Conservation (phyloP, 2,113 vertebrate genomes). For the Passer domesticus region DNA sequence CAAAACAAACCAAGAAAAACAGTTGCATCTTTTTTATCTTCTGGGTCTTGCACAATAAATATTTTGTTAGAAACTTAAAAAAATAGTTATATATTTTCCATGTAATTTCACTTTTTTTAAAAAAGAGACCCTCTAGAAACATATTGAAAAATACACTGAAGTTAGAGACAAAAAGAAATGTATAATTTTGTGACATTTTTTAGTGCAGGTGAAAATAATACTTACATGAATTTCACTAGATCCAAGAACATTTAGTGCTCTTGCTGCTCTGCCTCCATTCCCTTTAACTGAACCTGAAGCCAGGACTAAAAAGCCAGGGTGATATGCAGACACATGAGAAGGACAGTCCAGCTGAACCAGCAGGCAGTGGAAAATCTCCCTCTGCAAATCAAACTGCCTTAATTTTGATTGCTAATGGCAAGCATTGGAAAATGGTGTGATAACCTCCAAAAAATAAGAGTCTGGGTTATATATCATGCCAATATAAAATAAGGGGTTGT, state of each 20-base stretch:
- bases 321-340: not conserved
- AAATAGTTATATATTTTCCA: slow-evolving; percentile 44
- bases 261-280: not conserved
- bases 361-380: not conserved
- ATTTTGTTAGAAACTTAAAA: slow-evolving; percentile 69
- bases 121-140: not conserved
- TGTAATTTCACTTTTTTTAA: slow-evolving; percentile 30
- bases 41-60: slow-evolving; percentile 69
- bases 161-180: slow-evolving; percentile 11
- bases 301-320: not conserved
- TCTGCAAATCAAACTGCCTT: not conserved
- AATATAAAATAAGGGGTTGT: not conserved
- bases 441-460: not conserved
- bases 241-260: not conserved
- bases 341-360: not conserved
- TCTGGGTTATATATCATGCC: not conserved
- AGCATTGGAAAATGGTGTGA: not conserved
- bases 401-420: not conserved
- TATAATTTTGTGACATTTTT: slow-evolving; percentile 15
- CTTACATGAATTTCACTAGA: not conserved
- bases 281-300: not conserved
- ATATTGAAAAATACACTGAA: not conserved
- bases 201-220: not conserved
- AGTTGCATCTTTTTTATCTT: slow-evolving; percentile 77
- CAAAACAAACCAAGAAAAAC: slow-evolving; percentile 79